Evolutionary conservation across 2,113 vertebrate species (phyloP).

Genomic region (Scopus umbretta): DNA sequence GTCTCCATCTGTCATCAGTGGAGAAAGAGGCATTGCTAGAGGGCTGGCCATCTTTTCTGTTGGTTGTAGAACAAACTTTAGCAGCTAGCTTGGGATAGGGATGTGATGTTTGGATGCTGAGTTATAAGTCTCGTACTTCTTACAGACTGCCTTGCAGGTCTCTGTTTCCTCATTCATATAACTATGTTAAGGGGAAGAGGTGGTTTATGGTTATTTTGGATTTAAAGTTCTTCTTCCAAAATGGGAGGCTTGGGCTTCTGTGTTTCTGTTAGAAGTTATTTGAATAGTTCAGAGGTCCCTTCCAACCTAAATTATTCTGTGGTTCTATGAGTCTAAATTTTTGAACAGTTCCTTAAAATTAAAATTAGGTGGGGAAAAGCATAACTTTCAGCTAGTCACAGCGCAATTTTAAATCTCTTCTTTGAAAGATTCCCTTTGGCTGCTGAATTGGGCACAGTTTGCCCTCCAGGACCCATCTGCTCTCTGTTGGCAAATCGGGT

Average conservation of each 20-base stretch:
- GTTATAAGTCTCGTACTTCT: not conserved
- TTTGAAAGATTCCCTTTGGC: constrained; percentile 33
- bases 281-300: constrained; percentile 30
- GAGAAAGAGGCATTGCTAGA: not conserved
- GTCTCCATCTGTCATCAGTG: not conserved
- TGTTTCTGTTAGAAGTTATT: constrained; percentile 26
- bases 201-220: not conserved
- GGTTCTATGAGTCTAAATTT: constrained; percentile 30
- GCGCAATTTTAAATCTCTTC: constrained; percentile 36
- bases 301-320: constrained; percentile 30
- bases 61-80: not conserved
- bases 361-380: constrained; percentile 29
- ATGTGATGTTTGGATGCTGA: not conserved
- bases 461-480: not conserved
- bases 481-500: not conserved
- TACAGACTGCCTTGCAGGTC: not conserved
- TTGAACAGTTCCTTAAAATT: constrained; percentile 49
- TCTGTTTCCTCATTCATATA: not conserved
- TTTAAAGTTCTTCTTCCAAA: constrained; percentile 9
- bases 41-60: not conserved
- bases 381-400: constrained; percentile 30
- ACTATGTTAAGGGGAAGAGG: not conserved
- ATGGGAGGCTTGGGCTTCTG: not conserved
- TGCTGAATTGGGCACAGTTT: constrained; percentile 2
- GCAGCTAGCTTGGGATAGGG: not conserved